Evolutionary conservation across 2,888 invertebrate species (phyloP), one percentile per base, ranked within the genome.

Genomic region (Volucella inflata): DNA sequence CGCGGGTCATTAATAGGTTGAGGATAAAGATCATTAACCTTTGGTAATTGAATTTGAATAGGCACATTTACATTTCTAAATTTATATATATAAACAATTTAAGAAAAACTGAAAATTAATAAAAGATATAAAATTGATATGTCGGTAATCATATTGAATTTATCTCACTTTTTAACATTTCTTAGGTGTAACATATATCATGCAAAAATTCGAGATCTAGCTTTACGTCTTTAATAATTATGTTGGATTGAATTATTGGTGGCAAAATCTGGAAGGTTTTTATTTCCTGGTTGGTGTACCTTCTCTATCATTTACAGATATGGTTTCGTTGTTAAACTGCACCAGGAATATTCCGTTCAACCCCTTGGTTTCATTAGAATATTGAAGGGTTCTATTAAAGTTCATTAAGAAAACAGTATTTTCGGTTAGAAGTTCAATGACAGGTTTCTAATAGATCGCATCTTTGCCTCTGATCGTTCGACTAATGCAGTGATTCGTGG

Each of bases 141-240:
- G 21, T 21, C 21, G 21, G 21, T 21, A 21, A 21, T 2, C 21
- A 21, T 21, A 2, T 21, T 21, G 2, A 21, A 21, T 21, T 21
- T 21, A 21, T 21, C 21, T 21, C 0, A 21, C 21, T 21, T 21
- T 21, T 21, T 21, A 2, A 2, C 21, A 21, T 21, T 21, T 21
- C 21, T 21, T 21, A 60, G 21, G 51, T 72, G 62, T 10, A 72
- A 40, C n/a, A n/a, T n/a, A n/a, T n/a, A 51, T 72, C 62, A 48
- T 60, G 72, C 8, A 72, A 36, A 57, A 59, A 72, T 72, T 72
- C 38, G 8, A 72, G 38, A 50, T 72, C 51, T 38, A 72, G 11
- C 51, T 60, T 60, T 11, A 72, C 10, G n/a, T 72, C 59, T 30
- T 48, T 72, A 44, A 36, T 17, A 17, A 60, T 75, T 21, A 75